Base-by-base conservation (phyloP, 2,888 invertebrate species). In the Drosophila testacea region DNA sequence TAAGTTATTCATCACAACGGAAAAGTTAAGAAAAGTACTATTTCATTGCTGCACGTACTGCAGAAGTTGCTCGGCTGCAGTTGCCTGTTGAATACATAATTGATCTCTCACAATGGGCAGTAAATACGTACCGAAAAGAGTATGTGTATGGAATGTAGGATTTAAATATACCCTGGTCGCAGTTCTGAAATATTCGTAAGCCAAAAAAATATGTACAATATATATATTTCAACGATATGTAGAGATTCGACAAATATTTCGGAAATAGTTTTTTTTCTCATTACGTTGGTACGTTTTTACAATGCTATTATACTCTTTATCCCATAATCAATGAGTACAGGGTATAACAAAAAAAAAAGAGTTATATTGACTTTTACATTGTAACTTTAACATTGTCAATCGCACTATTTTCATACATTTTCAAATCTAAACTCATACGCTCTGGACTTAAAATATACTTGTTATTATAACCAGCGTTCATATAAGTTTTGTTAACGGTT, bases 21-120 rank as follows among this genome's bases (percentile, higher is more conserved):
- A 65, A 66, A 48, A 69, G 55, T 62, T 52, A 59, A 64, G 55
- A 52, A 57, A 52, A 62, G 65, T 51, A 34, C 50, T 9, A 55
- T 34, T 46, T 34, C 51, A 28, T 47, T 47, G 39, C 44, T 80
- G 72, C 72, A 83, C 80, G 83, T 81, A 75, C 56, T 44, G 22
- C 44, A 62, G 28, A 66, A 59, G 60, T 55, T 64, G 42, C 22
- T 34, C 48, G 57, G 42, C 34, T 50, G 78, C 60, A 27, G 47
- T 56, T 60, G 71, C 61, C 42, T 46, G 51, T 39, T 77, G 79
- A 74, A 80, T 80, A 81, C 79, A 41, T 63, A 79, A 79, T 63
- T 82, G 52, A 51, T 16, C 42, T 9, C 13, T 30, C 36, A 73
- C n/a, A 59, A 46, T 30, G 48, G 10, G 3, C 27, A 46, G 36